Conservation (phyloP, 2,797 vertebrate genomes). For the Aphelocoma californica region DNA sequence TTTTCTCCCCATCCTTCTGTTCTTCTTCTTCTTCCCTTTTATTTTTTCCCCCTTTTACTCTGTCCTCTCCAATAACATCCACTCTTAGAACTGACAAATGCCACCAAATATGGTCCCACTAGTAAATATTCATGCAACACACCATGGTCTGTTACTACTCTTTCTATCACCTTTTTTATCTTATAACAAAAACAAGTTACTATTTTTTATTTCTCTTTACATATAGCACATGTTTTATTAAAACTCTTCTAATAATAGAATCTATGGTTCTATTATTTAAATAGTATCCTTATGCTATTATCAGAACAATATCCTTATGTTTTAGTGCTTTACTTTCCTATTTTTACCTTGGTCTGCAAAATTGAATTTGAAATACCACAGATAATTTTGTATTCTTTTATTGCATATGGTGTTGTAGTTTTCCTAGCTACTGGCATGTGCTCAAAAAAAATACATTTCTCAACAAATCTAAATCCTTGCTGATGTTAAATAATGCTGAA, state of each 20-base stretch:
- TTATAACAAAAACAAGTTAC: not conserved
- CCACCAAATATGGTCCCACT: rapidly evolving
- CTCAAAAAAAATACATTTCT: not conserved
- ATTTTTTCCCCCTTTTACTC: not conserved
- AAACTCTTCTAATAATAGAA: not conserved
- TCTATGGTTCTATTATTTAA: not conserved
- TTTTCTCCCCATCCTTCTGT: not conserved
- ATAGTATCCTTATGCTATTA: not conserved
- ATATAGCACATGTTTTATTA: not conserved
- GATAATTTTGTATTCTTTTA: not conserved
- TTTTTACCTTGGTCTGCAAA: not conserved
- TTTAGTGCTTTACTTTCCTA: not conserved
- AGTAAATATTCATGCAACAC: not conserved
- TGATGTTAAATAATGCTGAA: not conserved
- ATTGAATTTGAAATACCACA: not conserved
- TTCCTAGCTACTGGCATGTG: not conserved
- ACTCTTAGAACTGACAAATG: not conserved
- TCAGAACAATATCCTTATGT: not conserved
- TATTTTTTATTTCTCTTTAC: not conserved
- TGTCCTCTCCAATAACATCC: not conserved
- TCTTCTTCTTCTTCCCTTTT: not conserved
- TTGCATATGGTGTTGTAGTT: not conserved
- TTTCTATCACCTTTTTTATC: not conserved
- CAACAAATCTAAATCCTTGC: not conserved
- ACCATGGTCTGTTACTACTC: not conserved